phyloP scores from a whole-genome alignment of 1,140 invertebrate genomes.

The Chironomus tepperi region DNA sequence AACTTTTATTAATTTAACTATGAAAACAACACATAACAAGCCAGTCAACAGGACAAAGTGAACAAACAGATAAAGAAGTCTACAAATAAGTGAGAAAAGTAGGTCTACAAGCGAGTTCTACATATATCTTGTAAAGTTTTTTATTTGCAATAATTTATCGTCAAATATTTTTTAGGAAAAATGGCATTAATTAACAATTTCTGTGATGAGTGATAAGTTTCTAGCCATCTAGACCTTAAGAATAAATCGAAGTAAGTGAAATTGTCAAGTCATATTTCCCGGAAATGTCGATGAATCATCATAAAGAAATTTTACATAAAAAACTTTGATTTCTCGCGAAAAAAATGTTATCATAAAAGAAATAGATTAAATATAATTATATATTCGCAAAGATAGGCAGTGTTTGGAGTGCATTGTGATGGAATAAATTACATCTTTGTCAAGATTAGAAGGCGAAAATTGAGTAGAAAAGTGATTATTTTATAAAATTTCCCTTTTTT shows the following conservation, averaged over 20 bases:
- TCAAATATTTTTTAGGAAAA: not conserved
- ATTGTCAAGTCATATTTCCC: not conserved
- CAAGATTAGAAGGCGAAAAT: no score
- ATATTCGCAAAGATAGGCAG: no score
- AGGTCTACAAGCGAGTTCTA: no score
- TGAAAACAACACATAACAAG: no score
- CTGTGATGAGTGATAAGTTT: not conserved
- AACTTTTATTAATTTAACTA: no score
- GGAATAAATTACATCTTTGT: no score
- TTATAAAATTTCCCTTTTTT: conserved; percentile 2
- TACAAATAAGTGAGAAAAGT: no score
- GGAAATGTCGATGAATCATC: conserved; percentile 19
- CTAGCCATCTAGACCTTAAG: not conserved
- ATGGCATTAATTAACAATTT: conserved; percentile 12
- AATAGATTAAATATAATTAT: no score
- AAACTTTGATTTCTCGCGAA: not conserved
- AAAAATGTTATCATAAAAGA: conserved; percentile 11
- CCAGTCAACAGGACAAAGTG: no score
- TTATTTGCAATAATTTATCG: conserved; percentile 1
- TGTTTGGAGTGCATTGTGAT: no score
- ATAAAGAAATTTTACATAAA: conserved; percentile 14
- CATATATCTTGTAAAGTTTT: not conserved
- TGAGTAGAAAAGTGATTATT: not conserved
- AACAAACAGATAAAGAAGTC: no score
- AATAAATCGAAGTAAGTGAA: conserved; percentile 3